Evolutionary conservation across 2,113 vertebrate species (phyloP).

Genomic region (Podiceps cristatus): DNA sequence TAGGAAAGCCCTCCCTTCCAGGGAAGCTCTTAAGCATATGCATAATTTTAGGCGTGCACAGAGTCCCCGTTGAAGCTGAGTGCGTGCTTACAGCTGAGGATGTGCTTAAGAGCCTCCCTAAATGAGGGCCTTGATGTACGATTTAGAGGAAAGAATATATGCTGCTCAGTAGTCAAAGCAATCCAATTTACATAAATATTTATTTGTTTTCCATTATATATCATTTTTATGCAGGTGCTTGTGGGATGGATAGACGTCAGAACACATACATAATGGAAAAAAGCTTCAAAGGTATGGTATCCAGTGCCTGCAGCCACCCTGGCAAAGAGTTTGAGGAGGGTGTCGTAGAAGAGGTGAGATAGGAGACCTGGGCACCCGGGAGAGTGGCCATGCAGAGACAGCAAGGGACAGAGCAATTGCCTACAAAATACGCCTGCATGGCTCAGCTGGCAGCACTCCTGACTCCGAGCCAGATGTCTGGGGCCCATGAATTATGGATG

Average conservation of each 20-base stretch:
- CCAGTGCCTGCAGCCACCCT: constrained; percentile 68
- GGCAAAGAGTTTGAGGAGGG: constrained; percentile 70
- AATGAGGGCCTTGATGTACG: constrained; percentile 16
- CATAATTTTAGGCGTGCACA: background rate
- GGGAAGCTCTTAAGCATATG: background rate
- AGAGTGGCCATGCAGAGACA: background rate
- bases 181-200: constrained; percentile 72
- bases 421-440: background rate
- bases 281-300: constrained; percentile 90
- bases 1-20: background rate
- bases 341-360: constrained; percentile 70
- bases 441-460: background rate
- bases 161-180: constrained; percentile 62
- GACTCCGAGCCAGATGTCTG: background rate
- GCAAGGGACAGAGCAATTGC: constrained; percentile 13
- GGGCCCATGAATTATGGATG: background rate
- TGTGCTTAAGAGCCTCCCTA: constrained; percentile 28
- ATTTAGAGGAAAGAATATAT: constrained; percentile 48
- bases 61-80: background rate
- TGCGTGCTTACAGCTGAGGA: constrained; percentile 1
- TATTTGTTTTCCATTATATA: constrained; percentile 74
- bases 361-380: constrained; percentile 34
- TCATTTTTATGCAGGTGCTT: constrained; percentile 82
- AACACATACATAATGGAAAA: constrained; percentile 92
- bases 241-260: constrained; percentile 88